Conservation (phyloP, 53 echinoderm and acorn worm species). For the Pentamera pediparva region DNA sequence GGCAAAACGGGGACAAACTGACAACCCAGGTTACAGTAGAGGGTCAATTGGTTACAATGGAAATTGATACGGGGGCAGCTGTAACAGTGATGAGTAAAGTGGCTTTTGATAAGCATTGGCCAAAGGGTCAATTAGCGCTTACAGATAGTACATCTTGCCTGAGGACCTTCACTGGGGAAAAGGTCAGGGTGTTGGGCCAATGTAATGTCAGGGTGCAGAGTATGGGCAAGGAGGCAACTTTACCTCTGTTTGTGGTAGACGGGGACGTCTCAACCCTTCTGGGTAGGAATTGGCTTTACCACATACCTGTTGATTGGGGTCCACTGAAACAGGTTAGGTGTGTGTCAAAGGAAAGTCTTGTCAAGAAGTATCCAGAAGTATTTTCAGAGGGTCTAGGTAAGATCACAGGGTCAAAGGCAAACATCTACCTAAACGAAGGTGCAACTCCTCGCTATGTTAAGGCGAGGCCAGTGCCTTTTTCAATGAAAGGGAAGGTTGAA, state of each 20-base stretch:
- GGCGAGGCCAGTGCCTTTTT: slow-evolving; percentile 44
- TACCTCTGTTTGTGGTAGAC: slow-evolving; percentile 10
- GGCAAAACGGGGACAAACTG: neutral
- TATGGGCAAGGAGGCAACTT: slow-evolving; percentile 4
- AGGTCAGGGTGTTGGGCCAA: neutral
- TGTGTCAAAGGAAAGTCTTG: neutral
- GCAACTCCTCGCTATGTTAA: slow-evolving; percentile 47
- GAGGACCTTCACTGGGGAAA: slow-evolving; percentile 22
- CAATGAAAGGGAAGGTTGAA: slow-evolving; percentile 45
- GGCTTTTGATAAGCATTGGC: slow-evolving; percentile 6
- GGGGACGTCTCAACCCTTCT: slow-evolving; percentile 13
- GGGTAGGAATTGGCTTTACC: slow-evolving; percentile 19
- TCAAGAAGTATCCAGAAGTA: neutral
- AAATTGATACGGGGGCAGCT: slow-evolving; percentile 39
- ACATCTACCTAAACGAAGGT: slow-evolving; percentile 14
- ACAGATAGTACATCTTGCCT: neutral
- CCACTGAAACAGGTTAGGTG: neutral
- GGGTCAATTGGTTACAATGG: slow-evolving; percentile 9
- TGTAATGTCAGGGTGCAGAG: slow-evolving; percentile 6
- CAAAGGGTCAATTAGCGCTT: neutral
- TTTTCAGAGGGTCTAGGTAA: neutral
- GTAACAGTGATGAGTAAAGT: slow-evolving; percentile 19
- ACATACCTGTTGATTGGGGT: slow-evolving; percentile 30
- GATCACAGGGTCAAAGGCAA: neutral
- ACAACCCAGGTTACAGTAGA: neutral